Evolutionary conservation across 2,113 vertebrate genomes (phyloP).

Genomic region (Callaeas wilsoni): DNA sequence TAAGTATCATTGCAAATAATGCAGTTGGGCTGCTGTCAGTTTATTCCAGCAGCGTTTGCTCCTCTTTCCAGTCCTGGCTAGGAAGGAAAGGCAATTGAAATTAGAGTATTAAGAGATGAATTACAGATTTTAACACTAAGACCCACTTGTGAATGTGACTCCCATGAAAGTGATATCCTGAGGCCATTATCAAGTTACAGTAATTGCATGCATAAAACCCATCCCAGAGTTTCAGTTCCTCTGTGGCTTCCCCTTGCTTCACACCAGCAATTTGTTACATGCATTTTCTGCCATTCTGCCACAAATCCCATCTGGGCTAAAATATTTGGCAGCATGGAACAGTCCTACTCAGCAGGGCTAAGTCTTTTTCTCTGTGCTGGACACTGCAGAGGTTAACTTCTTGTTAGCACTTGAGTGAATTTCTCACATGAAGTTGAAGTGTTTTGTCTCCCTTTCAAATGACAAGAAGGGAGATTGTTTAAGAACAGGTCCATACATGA

Average conservation of each 20-base stretch:
- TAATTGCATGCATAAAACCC: background rate
- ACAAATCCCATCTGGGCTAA: background rate
- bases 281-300: background rate
- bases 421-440: background rate
- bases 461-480: background rate
- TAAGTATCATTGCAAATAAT: background rate
- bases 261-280: background rate
- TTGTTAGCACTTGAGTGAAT: background rate
- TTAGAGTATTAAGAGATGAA: background rate
- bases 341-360: background rate
- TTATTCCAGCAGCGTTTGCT: background rate
- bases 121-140: background rate
- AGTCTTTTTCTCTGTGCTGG: background rate
- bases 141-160: background rate
- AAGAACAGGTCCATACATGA: fast-evolving
- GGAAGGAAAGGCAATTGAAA: background rate
- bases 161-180: background rate
- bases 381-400: background rate
- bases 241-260: background rate
- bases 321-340: background rate
- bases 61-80: background rate
- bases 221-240: background rate
- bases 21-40: background rate
- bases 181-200: background rate
- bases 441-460: background rate